Percentiles rank a stretch among this genome's conserved stretches.
These are phyloP conservation scores for Sminthurinus signatus DNA, from an alignment of 1,140 invertebrate species.

Conservation along the genomic window DNA sequence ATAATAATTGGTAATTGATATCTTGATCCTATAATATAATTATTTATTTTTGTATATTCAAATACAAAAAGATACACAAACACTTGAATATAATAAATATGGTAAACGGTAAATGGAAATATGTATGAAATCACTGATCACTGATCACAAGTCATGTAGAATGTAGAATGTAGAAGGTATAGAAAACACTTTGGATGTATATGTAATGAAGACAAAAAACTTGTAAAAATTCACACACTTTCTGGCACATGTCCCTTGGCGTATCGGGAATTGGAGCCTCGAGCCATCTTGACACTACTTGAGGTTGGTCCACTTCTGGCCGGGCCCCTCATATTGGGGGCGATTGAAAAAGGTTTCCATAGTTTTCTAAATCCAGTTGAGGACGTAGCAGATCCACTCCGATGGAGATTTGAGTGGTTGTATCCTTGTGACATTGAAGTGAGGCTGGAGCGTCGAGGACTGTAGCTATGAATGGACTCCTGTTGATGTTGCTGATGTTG, in stretches of 20 bases:
- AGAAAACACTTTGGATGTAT: too few relatives aligned
- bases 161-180: too few relatives aligned
- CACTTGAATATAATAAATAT: too few relatives aligned
- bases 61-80: too few relatives aligned
- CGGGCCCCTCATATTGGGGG: conserved; percentile 8
- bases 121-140: too few relatives aligned
- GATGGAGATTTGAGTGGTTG: neutral
- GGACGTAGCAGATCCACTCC: conserved; percentile 8
- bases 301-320: neutral
- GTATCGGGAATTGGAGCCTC: conserved; percentile 13
- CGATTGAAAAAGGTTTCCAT: conserved; percentile 38
- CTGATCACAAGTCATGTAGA: too few relatives aligned
- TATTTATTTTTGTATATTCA: too few relatives aligned
- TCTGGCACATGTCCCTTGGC: conserved; percentile 34
- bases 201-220: neutral
- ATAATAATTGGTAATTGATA: too few relatives aligned
- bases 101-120: too few relatives aligned
- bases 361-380: conserved; percentile 9
- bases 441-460: conserved; percentile 33
- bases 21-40: too few relatives aligned
- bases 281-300: conserved; percentile 16
- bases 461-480: conserved; percentile 9
- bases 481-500: neutral
- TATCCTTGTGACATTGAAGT: conserved; percentile 7
- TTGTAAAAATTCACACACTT: conserved; percentile 25